These are phyloP conservation scores for Crax fasciolata DNA, from an alignment of 2,797 vertebrate species.

Conservation along the genomic window DNA sequence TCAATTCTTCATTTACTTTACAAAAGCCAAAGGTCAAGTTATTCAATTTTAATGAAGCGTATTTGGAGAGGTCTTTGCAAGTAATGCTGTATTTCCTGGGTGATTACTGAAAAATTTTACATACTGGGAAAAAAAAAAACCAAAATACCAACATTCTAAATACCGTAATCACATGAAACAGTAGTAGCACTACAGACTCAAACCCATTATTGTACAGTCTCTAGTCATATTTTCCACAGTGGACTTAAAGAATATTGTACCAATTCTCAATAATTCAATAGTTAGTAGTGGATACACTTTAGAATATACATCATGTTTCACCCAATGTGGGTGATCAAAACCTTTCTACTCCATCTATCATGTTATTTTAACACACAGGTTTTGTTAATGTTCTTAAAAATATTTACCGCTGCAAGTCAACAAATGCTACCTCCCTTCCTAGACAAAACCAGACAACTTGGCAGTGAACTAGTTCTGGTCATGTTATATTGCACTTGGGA, in stretches of 20 bases:
- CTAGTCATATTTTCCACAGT: neutral
- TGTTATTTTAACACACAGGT: neutral
- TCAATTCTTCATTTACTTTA: neutral
- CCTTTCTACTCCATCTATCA: neutral
- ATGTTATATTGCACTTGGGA: constrained; percentile 62
- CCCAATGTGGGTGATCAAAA: constrained; percentile 80
- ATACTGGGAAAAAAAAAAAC: neutral
- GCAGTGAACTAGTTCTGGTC: constrained; percentile 22
- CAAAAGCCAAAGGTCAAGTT: constrained; percentile 23
- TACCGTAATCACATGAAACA: neutral
- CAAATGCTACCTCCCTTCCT: neutral
- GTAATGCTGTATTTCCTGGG: neutral
- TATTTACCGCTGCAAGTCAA: neutral
- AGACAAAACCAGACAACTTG: neutral
- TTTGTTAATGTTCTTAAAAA: constrained; percentile 18
- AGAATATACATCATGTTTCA: constrained; percentile 49
- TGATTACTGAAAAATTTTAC: neutral
- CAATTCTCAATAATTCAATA: constrained; percentile 19
- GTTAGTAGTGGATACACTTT: constrained; percentile 46
- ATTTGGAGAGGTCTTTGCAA: neutral
- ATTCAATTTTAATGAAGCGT: neutral
- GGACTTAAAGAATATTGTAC: constrained; percentile 16
- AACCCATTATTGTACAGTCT: constrained; percentile 30
- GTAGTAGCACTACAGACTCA: constrained; percentile 46
- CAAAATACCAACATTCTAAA: neutral